phyloP scores from a whole-genome alignment of 2,113 vertebrate species.

The Tylochromis polylepis region DNA sequence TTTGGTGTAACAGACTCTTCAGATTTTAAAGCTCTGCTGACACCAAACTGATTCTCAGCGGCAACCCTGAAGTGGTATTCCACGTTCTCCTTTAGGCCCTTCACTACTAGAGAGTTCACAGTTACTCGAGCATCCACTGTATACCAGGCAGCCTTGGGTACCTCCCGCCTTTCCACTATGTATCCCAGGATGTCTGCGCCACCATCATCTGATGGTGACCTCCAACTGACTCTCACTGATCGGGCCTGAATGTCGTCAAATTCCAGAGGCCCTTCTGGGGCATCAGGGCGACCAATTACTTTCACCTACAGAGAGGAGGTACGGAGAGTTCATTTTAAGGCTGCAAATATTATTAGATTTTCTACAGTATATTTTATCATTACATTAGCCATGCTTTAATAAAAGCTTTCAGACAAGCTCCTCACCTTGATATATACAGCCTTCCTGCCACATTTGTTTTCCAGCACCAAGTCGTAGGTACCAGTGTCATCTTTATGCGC shows the following conservation, averaged over 20 bases:
- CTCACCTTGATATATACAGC: slow-evolving; percentile 89
- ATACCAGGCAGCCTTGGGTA: slow-evolving; percentile 95
- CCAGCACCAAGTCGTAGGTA: slow-evolving; percentile 90
- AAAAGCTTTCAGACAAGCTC: neutral
- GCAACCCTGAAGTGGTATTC: slow-evolving; percentile 96
- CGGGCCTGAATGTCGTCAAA: slow-evolving; percentile 96
- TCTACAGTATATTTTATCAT: neutral
- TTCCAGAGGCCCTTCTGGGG: slow-evolving; percentile 94
- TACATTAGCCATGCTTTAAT: neutral
- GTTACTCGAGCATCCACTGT: slow-evolving; percentile 90
- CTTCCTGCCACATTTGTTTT: slow-evolving; percentile 98
- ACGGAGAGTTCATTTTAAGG: neutral
- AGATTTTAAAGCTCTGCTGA: slow-evolving; percentile 93
- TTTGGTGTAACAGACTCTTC: slow-evolving; percentile 90
- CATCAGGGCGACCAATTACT: slow-evolving; percentile 92
- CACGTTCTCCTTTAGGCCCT: slow-evolving; percentile 95
- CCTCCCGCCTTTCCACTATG: slow-evolving; percentile 90
- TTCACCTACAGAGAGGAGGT: slow-evolving; percentile 67
- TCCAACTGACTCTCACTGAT: slow-evolving; percentile 96
- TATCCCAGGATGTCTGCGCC: slow-evolving; percentile 93
- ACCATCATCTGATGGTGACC: slow-evolving; percentile 90
- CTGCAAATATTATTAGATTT: neutral
- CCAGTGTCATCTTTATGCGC: slow-evolving; percentile 93
- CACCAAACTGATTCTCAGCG: slow-evolving; percentile 94
- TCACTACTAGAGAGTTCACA: slow-evolving; percentile 90